Base-by-base conservation (phyloP, 1,140 invertebrate genomes). In the Drosophila rhopaloa region DNA sequence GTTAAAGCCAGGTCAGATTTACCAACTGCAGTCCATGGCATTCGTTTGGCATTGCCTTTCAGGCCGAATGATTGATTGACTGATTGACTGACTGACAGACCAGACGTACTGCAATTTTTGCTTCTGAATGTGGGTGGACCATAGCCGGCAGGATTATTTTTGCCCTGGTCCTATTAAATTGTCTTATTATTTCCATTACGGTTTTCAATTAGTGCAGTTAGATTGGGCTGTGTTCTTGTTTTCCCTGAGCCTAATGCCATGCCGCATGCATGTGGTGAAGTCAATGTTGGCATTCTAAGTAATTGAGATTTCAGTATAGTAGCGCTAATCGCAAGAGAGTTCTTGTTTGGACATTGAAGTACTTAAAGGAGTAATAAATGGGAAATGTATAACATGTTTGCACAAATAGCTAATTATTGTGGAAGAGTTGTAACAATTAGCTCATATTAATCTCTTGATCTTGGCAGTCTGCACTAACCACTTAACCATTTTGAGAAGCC, bases 11-110 rank as follows among this genome's bases (percentile, higher is more conserved):
- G n/a, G 46, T 11, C 59, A 14, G 11, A 10, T 9, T 14, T 27
- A n/a, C 29, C 29, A 32, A 41, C 10, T 59, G 41, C 59, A 63
- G 7, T 27, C 10, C 14, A 24, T 65, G 66, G 24, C 27, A 14
- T 14, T 65, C 13, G 60, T 65, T 67, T 54, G 35, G 38, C 58
- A 61, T 11, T 46, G 38, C 60, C 60, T 55, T 51, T 55, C 16
- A 43, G 58, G 8, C 9, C 61, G 7, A 48, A 35, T 56, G 67
- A 71, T 68, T 71, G 67, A 71, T 71, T 70, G 67, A 68, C 48
- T 70, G 67, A 71, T 16, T 71, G 53, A 32, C 29, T 32, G 67
- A 71, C 27, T 70, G 53, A 48, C 13, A 32, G 32, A 19, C 48
- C 13, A 32, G 32, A 19, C 48, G 48, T 35, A 14, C 27, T 24